phyloP scores from a whole-genome alignment of 1,140 invertebrate genomes.

The Hycleus phaleratus region DNA sequence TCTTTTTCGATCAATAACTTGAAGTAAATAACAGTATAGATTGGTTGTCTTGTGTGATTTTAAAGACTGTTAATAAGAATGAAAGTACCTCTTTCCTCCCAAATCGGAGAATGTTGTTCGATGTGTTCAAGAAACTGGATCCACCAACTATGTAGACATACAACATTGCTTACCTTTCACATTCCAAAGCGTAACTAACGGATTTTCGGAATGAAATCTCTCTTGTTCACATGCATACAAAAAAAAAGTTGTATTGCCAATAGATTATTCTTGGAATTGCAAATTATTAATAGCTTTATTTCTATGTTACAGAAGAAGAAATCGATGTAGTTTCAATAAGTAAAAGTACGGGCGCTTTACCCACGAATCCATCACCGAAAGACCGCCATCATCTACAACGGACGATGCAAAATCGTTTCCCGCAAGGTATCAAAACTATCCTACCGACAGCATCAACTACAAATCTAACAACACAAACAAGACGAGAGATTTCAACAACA shows the following conservation, averaged over 20 bases:
- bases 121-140: conserved; percentile 19
- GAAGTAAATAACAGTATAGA: background rate
- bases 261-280: no score
- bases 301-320: conserved; percentile 53
- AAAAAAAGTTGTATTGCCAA: no score
- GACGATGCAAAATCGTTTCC: conserved; percentile 39
- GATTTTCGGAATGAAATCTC: conserved; percentile 10
- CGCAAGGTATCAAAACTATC: conserved; percentile 29
- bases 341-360: conserved; percentile 40
- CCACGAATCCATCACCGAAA: conserved; percentile 53
- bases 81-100: background rate
- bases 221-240: no score
- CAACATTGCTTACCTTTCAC: conserved; percentile 18
- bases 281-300: background rate
- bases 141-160: conserved; percentile 14
- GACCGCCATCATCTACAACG: conserved; percentile 55
- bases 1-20: background rate
- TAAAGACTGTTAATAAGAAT: no score
- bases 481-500: conserved; percentile 6
- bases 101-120: conserved; percentile 17
- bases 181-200: conserved; percentile 22
- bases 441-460: conserved; percentile 11
- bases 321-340: conserved; percentile 68
- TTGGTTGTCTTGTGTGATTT: conserved; percentile 8
- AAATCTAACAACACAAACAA: conserved; percentile 10